Evolutionary conservation across 2,888 invertebrate species (phyloP).

Genomic region (Apoderus coryli): DNA sequence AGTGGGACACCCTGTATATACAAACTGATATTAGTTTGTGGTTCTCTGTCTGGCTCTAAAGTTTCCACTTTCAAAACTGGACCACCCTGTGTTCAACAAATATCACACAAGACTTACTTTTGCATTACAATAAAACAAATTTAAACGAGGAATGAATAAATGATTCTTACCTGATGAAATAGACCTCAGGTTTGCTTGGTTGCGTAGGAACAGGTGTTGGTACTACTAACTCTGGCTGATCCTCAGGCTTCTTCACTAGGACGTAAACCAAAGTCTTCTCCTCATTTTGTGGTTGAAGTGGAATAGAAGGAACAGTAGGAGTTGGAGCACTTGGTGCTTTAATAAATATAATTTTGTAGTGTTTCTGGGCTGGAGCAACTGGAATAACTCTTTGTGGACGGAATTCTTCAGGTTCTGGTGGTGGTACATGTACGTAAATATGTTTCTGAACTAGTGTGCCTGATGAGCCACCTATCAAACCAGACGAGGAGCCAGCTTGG

Average conservation of each 20-base stretch:
- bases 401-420: constrained; percentile 64
- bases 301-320: constrained; percentile 63
- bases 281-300: constrained; percentile 66
- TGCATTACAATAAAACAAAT: too few relatives aligned
- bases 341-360: constrained; percentile 86
- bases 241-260: constrained; percentile 76
- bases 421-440: constrained; percentile 81
- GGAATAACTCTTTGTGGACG: constrained; percentile 47
- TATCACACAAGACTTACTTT: too few relatives aligned
- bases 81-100: too few relatives aligned
- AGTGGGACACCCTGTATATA: too few relatives aligned
- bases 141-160: too few relatives aligned
- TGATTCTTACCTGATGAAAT: too few relatives aligned
- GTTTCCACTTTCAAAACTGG: too few relatives aligned
- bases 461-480: constrained; percentile 13
- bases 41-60: too few relatives aligned
- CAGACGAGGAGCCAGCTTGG: too few relatives aligned
- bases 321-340: constrained; percentile 45
- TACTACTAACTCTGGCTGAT: constrained; percentile 64
- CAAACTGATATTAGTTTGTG: too few relatives aligned
- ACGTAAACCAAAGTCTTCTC: too few relatives aligned
- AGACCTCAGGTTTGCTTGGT: constrained; percentile 79
- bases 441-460: constrained; percentile 61
- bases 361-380: constrained; percentile 62
- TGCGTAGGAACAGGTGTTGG: constrained; percentile 67